These are phyloP conservation scores for Xestia c-nigrum DNA, from an alignment of 2,888 invertebrate genomes.

Conservation along the genomic window DNA sequence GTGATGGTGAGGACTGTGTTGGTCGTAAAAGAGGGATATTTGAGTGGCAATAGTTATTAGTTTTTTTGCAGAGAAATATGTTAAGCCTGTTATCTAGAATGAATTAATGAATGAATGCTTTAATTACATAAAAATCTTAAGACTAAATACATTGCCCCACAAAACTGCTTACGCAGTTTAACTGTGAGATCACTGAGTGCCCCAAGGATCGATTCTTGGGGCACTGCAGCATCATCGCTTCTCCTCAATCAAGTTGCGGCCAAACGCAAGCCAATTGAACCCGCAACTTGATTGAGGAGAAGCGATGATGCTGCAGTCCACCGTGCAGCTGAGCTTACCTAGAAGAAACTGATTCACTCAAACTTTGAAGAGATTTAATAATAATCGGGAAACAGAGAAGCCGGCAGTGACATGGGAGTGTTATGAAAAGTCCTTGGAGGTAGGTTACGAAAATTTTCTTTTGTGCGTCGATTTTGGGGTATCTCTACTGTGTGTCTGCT, in stretches of 20 bases:
- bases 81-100: not conserved
- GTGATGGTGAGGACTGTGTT: conserved; percentile 31
- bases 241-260: too few relatives aligned
- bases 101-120: too few relatives aligned
- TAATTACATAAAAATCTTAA: too few relatives aligned
- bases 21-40: conserved; percentile 29
- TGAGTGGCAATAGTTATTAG: not conserved
- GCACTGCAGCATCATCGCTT: too few relatives aligned
- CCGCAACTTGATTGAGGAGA: not conserved
- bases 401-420: not conserved
- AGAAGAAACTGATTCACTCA: not conserved
- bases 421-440: not conserved
- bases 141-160: too few relatives aligned
- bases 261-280: too few relatives aligned
- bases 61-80: not conserved
- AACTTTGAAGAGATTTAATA: not conserved
- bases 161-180: too few relatives aligned
- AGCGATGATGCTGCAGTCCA: not conserved
- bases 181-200: too few relatives aligned
- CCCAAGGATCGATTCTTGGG: too few relatives aligned
- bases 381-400: not conserved
- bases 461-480: not conserved
- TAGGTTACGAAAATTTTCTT: not conserved
- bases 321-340: not conserved
- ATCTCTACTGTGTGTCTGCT: not conserved